phyloP scores from a whole-genome alignment of 2,113 vertebrate genomes.

The Gymnarchus niloticus region DNA sequence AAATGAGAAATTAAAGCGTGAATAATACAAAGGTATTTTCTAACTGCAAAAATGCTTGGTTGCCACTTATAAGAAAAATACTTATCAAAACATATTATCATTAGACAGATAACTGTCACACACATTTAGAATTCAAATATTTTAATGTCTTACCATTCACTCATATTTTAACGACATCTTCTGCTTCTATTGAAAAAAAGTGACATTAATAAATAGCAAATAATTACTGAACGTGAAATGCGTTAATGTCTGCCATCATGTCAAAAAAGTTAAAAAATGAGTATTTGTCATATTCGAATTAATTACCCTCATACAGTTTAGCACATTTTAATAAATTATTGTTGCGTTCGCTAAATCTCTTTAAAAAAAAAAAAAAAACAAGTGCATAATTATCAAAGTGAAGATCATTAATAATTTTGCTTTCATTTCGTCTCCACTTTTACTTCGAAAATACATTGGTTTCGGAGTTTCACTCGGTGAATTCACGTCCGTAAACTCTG shows the following conservation, averaged over 20 bases:
- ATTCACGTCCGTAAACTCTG: too few relatives aligned
- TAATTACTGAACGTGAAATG: constrained; percentile 31
- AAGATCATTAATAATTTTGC: constrained; percentile 33
- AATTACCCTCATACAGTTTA: constrained; percentile 29
- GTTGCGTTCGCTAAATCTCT: constrained; percentile 32
- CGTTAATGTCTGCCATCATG: constrained; percentile 32
- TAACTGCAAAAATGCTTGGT: neutral
- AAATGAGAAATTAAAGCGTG: neutral
- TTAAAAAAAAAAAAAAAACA: constrained; percentile 29
- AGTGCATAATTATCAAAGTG: constrained; percentile 35
- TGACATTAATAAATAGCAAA: constrained; percentile 33
- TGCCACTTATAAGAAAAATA: neutral
- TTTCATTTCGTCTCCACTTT: constrained; percentile 30
- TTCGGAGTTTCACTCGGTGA: neutral
- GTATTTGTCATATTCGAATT: constrained; percentile 38
- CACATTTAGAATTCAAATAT: neutral
- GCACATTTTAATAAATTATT: constrained; percentile 40
- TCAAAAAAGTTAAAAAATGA: constrained; percentile 31
- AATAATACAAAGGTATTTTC: neutral
- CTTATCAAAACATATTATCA: neutral
- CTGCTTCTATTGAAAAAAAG: constrained; percentile 13
- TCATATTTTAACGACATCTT: neutral
- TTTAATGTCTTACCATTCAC: neutral
- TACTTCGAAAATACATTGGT: neutral
- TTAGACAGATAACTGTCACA: neutral